phyloP scores from a whole-genome alignment of 2,797 vertebrate species.

The Alca torda region DNA sequence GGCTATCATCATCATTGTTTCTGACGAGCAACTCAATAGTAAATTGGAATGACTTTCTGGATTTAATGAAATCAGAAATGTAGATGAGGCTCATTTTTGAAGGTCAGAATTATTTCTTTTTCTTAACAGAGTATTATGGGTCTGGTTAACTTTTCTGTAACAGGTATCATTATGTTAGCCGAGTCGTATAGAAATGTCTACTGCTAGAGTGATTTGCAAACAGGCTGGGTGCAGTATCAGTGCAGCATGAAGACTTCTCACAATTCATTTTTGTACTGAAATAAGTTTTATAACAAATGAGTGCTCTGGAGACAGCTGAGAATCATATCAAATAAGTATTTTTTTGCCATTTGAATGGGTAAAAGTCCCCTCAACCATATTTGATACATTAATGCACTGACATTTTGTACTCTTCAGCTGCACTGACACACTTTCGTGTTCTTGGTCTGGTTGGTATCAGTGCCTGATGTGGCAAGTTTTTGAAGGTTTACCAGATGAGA shows the following conservation, averaged over 20 bases:
- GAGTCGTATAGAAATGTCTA: neutral
- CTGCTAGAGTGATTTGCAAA: neutral
- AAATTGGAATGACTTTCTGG: neutral
- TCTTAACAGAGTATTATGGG: neutral
- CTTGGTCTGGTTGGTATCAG: constrained; percentile 3
- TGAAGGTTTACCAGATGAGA: neutral
- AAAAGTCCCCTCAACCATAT: neutral
- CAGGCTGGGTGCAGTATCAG: neutral
- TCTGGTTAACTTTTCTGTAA: neutral
- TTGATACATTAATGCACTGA: neutral
- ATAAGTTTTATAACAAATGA: neutral
- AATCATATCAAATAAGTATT: neutral
- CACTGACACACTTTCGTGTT: neutral
- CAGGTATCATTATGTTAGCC: neutral
- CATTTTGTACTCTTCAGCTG: constrained; percentile 1
- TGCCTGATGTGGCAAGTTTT: neutral
- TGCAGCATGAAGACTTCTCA: neutral
- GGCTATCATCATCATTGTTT: neutral
- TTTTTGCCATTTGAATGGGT: neutral
- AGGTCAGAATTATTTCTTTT: neutral
- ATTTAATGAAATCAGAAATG: neutral
- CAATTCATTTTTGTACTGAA: neutral
- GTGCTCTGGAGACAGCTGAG: neutral
- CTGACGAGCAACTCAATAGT: neutral
- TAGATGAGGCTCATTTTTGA: neutral